A percentile compares a stretch with the other conserved stretches of the same genome.
Evolutionary conservation across 2,888 invertebrate genomes (phyloP).

Genomic region (Aphrophora alni): DNA sequence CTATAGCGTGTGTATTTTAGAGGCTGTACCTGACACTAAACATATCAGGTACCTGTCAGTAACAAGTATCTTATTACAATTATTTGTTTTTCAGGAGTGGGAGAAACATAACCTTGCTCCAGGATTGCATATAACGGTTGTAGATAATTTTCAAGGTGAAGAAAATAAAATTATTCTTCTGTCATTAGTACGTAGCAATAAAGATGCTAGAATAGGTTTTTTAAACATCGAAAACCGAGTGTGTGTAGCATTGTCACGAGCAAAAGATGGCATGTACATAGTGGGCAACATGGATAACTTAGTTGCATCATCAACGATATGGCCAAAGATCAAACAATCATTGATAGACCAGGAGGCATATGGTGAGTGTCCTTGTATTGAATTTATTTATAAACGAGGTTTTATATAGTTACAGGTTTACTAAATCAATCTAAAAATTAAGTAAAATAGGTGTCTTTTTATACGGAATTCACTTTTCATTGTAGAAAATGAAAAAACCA

Average conservation of each 20-base stretch:
- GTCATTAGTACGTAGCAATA: constrained; percentile 79
- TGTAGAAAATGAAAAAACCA: too few relatives aligned
- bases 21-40: too few relatives aligned
- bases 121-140: constrained; percentile 67
- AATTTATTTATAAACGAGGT: background rate
- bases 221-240: constrained; percentile 72
- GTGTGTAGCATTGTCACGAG: constrained; percentile 80
- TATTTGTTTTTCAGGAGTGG: too few relatives aligned
- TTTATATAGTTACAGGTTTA: too few relatives aligned
- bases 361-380: constrained; percentile 55
- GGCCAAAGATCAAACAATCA: constrained; percentile 63
- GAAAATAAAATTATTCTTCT: constrained; percentile 80
- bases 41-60: too few relatives aligned
- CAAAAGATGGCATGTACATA: constrained; percentile 71
- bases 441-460: too few relatives aligned
- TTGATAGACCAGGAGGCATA: constrained; percentile 62
- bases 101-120: background rate
- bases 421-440: too few relatives aligned
- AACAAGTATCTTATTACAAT: too few relatives aligned
- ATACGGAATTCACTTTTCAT: too few relatives aligned
- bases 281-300: constrained; percentile 74
- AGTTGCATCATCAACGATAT: constrained; percentile 61
- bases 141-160: constrained; percentile 84
- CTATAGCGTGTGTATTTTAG: too few relatives aligned
- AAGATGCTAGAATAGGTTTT: constrained; percentile 72